These are phyloP conservation scores for Tautogolabrus adspersus DNA, from an alignment of 2,113 vertebrate genomes.

Conservation along the genomic window DNA sequence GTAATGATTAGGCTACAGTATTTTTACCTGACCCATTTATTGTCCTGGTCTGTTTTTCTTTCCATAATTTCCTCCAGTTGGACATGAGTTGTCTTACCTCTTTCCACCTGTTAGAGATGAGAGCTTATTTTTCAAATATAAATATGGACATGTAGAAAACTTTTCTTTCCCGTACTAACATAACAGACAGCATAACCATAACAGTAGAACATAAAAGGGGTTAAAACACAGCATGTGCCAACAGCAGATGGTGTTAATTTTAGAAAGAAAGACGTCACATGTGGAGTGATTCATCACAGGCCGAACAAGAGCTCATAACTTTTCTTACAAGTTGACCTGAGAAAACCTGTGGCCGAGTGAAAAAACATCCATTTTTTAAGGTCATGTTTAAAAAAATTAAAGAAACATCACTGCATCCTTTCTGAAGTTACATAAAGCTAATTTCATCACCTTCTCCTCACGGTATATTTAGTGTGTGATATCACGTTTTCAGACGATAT, in stretches of 20 bases:
- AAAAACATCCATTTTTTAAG: conserved; percentile 5
- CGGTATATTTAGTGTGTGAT: conserved; percentile 32
- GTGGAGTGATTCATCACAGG: conserved; percentile 35
- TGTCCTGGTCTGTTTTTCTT: neutral
- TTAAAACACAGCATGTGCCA: conserved; percentile 21
- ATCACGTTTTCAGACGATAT: neutral
- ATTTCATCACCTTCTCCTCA: conserved; percentile 8
- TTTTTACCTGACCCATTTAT: neutral
- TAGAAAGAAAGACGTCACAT: conserved; percentile 27
- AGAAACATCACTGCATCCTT: neutral
- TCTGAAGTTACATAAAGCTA: conserved; percentile 4
- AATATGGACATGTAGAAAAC: neutral
- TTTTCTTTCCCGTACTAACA: neutral
- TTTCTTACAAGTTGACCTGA: conserved; percentile 39
- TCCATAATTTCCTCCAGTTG: conserved; percentile 1
- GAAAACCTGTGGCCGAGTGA: conserved; percentile 6
- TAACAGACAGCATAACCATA: neutral
- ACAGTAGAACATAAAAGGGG: conserved; percentile 23
- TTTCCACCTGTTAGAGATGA: neutral
- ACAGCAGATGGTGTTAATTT: conserved; percentile 58
- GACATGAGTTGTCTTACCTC: neutral
- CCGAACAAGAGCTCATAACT: conserved; percentile 42
- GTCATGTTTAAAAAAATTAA: neutral
- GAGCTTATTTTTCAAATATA: neutral
- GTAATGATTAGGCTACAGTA: neutral